Percentiles rank a stretch among this genome's conserved stretches.
Evolutionary conservation across 2,797 vertebrate genomes (phyloP).

Genomic region (Sebastes minor): DNA sequence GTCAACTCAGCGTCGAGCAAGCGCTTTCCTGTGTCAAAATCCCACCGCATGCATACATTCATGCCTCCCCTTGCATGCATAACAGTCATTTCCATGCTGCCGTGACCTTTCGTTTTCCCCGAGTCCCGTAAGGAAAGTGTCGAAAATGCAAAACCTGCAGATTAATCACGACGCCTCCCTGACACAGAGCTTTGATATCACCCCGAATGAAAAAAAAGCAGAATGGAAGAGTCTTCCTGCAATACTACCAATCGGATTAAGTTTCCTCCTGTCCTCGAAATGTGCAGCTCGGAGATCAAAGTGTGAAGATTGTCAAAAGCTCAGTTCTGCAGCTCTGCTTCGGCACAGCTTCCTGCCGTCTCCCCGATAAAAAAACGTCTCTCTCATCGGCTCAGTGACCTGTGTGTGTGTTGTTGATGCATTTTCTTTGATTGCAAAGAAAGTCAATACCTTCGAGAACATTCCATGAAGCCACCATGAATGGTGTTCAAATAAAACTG

Average conservation of each 20-base stretch:
- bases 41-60: slow-evolving; percentile 51
- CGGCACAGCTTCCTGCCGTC: slow-evolving; percentile 19
- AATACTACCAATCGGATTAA: slow-evolving; percentile 36
- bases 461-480: neutral
- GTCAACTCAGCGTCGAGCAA: slow-evolving; percentile 7
- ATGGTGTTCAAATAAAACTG: neutral
- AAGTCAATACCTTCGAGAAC: slow-evolving; percentile 13
- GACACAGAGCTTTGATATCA: slow-evolving; percentile 46
- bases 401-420: neutral
- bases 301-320: slow-evolving; percentile 29
- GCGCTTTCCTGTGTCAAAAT: slow-evolving; percentile 29
- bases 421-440: slow-evolving; percentile 7
- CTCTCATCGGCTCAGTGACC: slow-evolving; percentile 19
- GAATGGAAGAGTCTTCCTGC: slow-evolving; percentile 23
- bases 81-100: slow-evolving; percentile 21
- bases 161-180: slow-evolving; percentile 54
- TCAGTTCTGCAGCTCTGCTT: slow-evolving; percentile 30
- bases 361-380: slow-evolving; percentile 32
- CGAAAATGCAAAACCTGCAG: slow-evolving; percentile 48
- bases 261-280: slow-evolving; percentile 30
- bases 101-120: slow-evolving; percentile 49
- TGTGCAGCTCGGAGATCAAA: slow-evolving; percentile 50
- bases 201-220: neutral
- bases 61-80: slow-evolving; percentile 30
- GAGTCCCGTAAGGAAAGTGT: neutral